These are phyloP conservation scores for Agrotis puta DNA, from an alignment of 2,888 invertebrate species.

Conservation along the genomic window DNA sequence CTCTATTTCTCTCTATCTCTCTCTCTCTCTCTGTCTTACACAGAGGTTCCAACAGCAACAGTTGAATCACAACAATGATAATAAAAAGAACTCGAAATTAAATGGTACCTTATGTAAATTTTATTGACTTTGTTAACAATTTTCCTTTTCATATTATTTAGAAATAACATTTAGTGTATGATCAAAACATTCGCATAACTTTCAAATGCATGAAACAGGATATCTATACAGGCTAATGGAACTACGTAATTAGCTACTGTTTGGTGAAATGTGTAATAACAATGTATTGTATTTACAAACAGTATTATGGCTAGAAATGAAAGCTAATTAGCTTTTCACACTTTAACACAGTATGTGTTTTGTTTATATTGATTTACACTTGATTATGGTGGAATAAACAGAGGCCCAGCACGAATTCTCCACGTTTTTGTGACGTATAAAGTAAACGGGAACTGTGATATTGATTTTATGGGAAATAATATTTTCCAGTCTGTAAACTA, in stretches of 20 bases:
- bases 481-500: too few species aligned
- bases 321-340: constrained; percentile 49
- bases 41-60: too few species aligned
- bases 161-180: constrained; percentile 4
- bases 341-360: constrained; percentile 19
- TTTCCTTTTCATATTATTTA: constrained; percentile 4
- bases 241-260: constrained; percentile 31
- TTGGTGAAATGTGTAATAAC: constrained; percentile 30
- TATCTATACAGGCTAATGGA: constrained; percentile 25
- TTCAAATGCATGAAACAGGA: constrained; percentile 6
- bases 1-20: too few species aligned
- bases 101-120: too few species aligned
- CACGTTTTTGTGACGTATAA: too few species aligned
- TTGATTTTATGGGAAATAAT: too few species aligned
- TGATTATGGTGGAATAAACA: not conserved
- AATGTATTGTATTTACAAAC: constrained; percentile 35
- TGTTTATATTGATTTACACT: constrained; percentile 40
- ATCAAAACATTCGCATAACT: constrained; percentile 13
- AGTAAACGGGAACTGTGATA: too few species aligned
- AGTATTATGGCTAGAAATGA: constrained; percentile 33
- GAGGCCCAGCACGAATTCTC: too few species aligned
- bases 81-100: too few species aligned
- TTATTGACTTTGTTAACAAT: too few species aligned
- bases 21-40: too few species aligned
- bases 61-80: too few species aligned